Base-by-base conservation (phyloP, 2,888 invertebrate genomes). In the Drosophila robusta region DNA sequence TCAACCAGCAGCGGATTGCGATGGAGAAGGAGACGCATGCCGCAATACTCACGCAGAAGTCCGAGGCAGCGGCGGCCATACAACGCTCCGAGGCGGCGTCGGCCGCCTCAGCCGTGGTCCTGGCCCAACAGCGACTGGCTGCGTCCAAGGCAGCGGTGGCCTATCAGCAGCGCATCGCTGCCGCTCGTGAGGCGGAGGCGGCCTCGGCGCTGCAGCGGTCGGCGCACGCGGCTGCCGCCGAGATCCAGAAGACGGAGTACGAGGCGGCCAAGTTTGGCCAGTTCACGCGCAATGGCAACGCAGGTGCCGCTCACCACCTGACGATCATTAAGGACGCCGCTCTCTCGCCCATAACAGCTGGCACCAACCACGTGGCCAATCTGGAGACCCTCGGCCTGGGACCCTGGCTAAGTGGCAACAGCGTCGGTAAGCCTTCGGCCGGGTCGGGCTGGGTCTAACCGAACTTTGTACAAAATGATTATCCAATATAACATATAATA, bases 1-100 rank as follows among this genome's bases (percentile, higher is more conserved):
- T 95, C 6, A 93, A 95, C 78, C 96, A 96, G 70, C 96, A 96
- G 87, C 94, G 94, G 75, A 92, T 95, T 32, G 96, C 96, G 38
- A 94, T 95, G 76, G 95, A 95, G n/a, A 96, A 95, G 88, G 96
- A 96, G 88, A 94, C 95, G 0, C 94, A 95, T 7, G 95, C 96
- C 0, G 94, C 95, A 0, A 93, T 94, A 49, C 93, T 94, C 0
- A 94, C 94, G 2, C 94, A 94, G 80, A 94, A 93, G 64, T 94
- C 95, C 70, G 94, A 96, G 92, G 94, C 96, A 74, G 94, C 95
- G 56, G 94, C 95, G 3, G 94, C 95, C 4, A 93, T 94, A 12
- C 95, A 95, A 68, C 93, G 95, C 8, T 95, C 95, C 0, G 94
- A 95, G 77, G 95, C 95, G 0, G 93, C 95, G 0, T 94, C 94